Evolutionary conservation across 2,113 vertebrate species (phyloP).

Genomic region (Mirza zaza): DNA sequence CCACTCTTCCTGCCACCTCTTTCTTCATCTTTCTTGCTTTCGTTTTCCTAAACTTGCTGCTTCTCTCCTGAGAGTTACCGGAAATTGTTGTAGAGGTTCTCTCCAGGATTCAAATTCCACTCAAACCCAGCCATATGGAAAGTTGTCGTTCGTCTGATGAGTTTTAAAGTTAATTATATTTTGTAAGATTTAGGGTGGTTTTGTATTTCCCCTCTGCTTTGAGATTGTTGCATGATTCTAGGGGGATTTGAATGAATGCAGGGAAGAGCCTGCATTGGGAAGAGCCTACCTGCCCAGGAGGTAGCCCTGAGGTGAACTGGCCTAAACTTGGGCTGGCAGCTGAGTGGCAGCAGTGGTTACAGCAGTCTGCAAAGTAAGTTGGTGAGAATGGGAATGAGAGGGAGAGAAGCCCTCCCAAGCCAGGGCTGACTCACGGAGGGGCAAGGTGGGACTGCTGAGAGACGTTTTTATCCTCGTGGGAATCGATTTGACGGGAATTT

Average conservation of each 20-base stretch:
- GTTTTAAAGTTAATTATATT: slow-evolving; percentile 71
- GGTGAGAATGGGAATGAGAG: not conserved
- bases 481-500: slow-evolving; percentile 31
- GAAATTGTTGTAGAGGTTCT: not conserved
- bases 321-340: not conserved
- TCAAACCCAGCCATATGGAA: not conserved
- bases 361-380: not conserved
- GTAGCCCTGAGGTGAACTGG: not conserved
- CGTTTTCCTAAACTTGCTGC: not conserved
- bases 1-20: not conserved
- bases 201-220: slow-evolving; percentile 66
- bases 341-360: not conserved
- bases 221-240: slow-evolving; percentile 58
- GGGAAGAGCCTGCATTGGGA: not conserved
- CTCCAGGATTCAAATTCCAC: not conserved
- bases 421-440: not conserved
- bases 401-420: not conserved
- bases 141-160: slow-evolving; percentile 50
- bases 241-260: not conserved
- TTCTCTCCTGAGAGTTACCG: not conserved
- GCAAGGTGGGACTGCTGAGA: not conserved
- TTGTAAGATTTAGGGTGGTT: slow-evolving; percentile 55
- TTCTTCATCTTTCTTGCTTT: slow-evolving; percentile 57
- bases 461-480: not conserved
- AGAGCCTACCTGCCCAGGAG: not conserved